A percentile compares a stretch with the other conserved stretches of the same genome.
phyloP scores from a whole-genome alignment of 2,888 invertebrate species.

The Lepidocyrtinus sp. region DNA sequence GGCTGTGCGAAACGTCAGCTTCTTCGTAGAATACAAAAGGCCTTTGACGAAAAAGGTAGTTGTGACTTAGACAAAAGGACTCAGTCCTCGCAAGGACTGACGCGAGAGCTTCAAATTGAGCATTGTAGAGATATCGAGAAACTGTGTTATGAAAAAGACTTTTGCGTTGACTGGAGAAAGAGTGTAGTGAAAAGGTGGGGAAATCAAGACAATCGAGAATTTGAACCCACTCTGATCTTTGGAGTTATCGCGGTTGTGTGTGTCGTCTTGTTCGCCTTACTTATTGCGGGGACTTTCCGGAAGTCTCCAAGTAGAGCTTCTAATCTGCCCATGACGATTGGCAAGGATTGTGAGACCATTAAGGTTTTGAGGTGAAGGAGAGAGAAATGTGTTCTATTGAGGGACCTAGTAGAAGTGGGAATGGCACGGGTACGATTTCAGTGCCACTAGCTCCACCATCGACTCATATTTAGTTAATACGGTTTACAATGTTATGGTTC shows the following conservation, averaged over 20 bases:
- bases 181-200: constrained; percentile 62
- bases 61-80: constrained; percentile 35
- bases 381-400: constrained; percentile 21
- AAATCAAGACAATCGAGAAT: constrained; percentile 9
- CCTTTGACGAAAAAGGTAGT: constrained; percentile 12
- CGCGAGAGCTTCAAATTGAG: constrained; percentile 59
- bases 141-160: constrained; percentile 57
- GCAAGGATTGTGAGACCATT: constrained; percentile 34
- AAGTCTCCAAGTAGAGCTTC: constrained; percentile 55
- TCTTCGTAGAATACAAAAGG: constrained; percentile 35
- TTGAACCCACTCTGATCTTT: constrained; percentile 58
- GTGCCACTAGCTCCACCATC: too few relatives aligned
- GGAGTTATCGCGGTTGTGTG: constrained; percentile 60
- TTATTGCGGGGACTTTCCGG: constrained; percentile 56
- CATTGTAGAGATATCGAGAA: constrained; percentile 58
- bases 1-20: constrained; percentile 64
- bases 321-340: constrained; percentile 45
- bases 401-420: too few relatives aligned
- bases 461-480: too few relatives aligned
- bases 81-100: background rate
- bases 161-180: constrained; percentile 50
- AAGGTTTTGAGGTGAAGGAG: constrained; percentile 28
- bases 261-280: constrained; percentile 48
- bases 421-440: too few relatives aligned
- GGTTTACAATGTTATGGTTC: too few relatives aligned